Evolutionary conservation across 2,888 invertebrate genomes (phyloP), one percentile per base, ranked within the genome.

Genomic region (Leptothorax acervorum): DNA sequence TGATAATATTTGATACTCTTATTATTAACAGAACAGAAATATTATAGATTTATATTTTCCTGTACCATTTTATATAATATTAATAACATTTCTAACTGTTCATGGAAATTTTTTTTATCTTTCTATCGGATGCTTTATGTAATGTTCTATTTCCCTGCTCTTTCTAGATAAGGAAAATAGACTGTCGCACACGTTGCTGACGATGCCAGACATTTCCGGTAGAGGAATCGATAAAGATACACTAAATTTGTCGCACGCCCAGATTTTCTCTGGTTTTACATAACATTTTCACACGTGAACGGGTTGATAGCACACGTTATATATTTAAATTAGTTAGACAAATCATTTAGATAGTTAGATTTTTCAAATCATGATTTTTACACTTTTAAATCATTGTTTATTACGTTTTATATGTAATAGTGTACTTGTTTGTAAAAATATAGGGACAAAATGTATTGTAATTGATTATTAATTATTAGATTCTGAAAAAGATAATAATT

Each of bases 191-290:
- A 60, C 48, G 18, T n/a, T 23, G 48, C 60, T 48, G 79, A 71
- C 57, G 79, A 79, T 48, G 39, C 31, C 39, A 60, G 55, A 66
- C 42, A 68, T 78, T 78, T 78, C 31, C 55, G 66, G 31, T 68
- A 51, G 6, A n/a, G 3, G 31, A 55, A 68, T 78, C 66, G 78
- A 78, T 63, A 76, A 42, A 63, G 75, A 51, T 45, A 68, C 35
- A 31, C n/a, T 66, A 68, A 78, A 78, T 73, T 48, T 39, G 73
- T 73, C 45, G 15, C 45, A 48, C 39, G 60, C 8, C 8, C 9
- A 35, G 35, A 48, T 73, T 71, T 60, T 60, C 35, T 28, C 23
- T n/a, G 12, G 55, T 55, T 65, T 70, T n/a, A 18, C 5, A 12
- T 48, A 35, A 51, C 18, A 39, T 71, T 65, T 65, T 28, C 6